Evolutionary conservation across 2,113 vertebrate genomes (phyloP).

Genomic region (Pterocles burchelli): DNA sequence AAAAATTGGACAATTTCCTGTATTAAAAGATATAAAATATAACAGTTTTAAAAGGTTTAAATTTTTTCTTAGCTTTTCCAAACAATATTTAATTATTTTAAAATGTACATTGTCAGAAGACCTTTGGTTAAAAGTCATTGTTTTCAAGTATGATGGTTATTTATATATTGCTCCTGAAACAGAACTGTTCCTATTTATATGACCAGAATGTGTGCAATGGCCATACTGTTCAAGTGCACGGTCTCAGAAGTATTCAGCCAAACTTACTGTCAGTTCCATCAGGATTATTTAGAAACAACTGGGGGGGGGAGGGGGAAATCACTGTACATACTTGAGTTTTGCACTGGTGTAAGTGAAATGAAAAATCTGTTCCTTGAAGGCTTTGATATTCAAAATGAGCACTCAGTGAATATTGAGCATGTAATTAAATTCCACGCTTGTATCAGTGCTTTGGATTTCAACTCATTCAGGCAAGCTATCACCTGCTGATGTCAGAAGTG

Average conservation of each 20-base stretch:
- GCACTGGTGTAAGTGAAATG: background rate
- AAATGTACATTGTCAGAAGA: background rate
- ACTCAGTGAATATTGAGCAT: background rate
- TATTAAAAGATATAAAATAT: background rate
- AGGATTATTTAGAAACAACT: background rate
- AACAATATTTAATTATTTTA: background rate
- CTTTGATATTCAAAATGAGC: background rate
- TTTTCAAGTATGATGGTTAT: background rate
- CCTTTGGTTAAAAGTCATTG: background rate
- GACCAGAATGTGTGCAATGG: background rate
- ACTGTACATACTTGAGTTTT: background rate
- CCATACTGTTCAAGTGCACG: background rate
- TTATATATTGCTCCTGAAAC: background rate
- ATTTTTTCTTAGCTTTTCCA: background rate
- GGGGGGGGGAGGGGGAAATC: accelerated
- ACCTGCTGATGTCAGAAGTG: background rate
- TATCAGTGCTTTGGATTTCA: background rate
- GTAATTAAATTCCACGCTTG: accelerated
- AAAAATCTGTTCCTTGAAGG: background rate
- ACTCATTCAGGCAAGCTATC: background rate
- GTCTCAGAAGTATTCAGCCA: background rate
- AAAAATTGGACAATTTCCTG: background rate
- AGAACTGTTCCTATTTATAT: background rate
- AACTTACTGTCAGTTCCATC: background rate
- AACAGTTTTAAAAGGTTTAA: no score